Evolutionary conservation across 2,797 vertebrate species (phyloP).

Genomic region (Muscicapa comitata): DNA sequence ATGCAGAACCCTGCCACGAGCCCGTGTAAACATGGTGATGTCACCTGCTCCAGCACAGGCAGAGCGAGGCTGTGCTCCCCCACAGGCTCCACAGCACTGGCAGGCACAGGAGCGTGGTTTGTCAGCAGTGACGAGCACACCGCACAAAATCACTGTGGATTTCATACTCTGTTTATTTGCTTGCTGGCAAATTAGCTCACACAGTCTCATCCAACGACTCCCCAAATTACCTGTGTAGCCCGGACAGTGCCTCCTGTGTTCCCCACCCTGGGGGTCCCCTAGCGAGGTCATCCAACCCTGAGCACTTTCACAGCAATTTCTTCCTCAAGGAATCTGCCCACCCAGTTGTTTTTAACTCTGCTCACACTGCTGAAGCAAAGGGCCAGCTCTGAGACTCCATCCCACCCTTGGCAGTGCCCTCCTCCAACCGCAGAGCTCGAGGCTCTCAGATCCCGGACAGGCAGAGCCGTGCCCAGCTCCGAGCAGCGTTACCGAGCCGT

Average conservation of each 20-base stretch:
- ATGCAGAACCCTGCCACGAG: conserved; percentile 10
- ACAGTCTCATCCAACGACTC: not conserved
- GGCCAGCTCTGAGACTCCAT: not conserved
- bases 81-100: accelerated
- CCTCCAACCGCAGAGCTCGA: not conserved
- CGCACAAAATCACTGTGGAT: accelerated
- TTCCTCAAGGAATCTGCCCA: not conserved
- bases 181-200: not conserved
- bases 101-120: not conserved
- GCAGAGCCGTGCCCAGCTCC: accelerated
- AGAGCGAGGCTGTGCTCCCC: not conserved
- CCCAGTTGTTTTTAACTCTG: no score
- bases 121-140: accelerated
- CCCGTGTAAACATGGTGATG: conserved; percentile 46
- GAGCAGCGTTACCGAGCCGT: accelerated
- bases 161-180: not conserved
- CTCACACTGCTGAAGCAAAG: not conserved
- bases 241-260: not conserved
- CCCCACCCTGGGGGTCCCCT: not conserved
- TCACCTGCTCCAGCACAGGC: not conserved
- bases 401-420: not conserved
- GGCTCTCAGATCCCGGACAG: accelerated
- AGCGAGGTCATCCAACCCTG: not conserved
- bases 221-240: accelerated
- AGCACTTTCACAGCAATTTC: not conserved